phyloP scores from a whole-genome alignment of 1,140 invertebrate species.

The Trachymyrmex cornetzi region DNA sequence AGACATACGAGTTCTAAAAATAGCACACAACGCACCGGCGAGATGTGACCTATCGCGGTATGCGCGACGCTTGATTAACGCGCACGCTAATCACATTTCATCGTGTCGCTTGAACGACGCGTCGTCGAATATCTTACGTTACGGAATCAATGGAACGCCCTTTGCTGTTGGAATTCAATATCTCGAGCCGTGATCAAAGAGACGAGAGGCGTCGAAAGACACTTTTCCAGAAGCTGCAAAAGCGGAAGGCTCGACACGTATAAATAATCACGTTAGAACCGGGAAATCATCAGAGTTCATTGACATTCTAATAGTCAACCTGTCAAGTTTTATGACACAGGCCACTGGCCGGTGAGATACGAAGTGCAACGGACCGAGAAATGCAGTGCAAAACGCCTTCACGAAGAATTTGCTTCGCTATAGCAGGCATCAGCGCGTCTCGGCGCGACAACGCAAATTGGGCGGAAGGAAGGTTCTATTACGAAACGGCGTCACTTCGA shows the following conservation, averaged over 20 bases:
- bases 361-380: conserved; percentile 39
- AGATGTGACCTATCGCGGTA: conserved; percentile 44
- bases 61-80: conserved; percentile 28
- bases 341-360: conserved; percentile 34
- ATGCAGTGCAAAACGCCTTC: background rate
- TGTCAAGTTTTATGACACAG: conserved; percentile 46
- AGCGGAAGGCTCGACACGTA: conserved; percentile 11
- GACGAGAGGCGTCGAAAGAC: background rate
- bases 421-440: background rate
- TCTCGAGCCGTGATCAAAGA: background rate
- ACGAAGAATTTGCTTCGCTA: background rate
- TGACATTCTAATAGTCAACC: conserved; percentile 44
- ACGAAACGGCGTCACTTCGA: background rate
- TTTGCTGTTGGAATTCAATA: background rate
- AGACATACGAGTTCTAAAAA: conserved; percentile 51
- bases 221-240: background rate
- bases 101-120: conserved; percentile 18
- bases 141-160: background rate
- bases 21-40: conserved; percentile 41
- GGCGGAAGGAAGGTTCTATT: conserved; percentile 26
- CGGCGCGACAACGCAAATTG: conserved; percentile 28
- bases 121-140: background rate
- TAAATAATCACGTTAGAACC: conserved; percentile 16
- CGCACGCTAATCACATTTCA: background rate
- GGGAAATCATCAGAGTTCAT: conserved; percentile 20